phyloP scores from a whole-genome alignment of 1,140 invertebrate genomes.

The Aphaenogaster floridana region DNA sequence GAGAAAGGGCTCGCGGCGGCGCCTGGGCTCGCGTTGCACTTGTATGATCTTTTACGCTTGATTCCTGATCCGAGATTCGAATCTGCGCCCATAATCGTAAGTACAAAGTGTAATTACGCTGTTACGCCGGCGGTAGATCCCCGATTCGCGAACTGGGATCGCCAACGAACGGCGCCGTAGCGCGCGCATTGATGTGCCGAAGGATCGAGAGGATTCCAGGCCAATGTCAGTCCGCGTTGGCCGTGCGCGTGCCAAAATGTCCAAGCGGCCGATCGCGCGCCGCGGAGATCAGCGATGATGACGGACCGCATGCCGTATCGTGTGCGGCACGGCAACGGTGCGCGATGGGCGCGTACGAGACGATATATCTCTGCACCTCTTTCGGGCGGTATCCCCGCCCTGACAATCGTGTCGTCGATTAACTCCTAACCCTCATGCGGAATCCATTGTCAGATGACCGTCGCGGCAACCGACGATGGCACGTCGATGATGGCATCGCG shows the following conservation, averaged over 20 bases:
- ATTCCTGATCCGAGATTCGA: conserved; percentile 57
- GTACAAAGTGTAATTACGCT: conserved; percentile 55
- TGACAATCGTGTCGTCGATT: conserved; percentile 21
- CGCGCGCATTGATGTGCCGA: conserved; percentile 45
- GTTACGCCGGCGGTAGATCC: neutral
- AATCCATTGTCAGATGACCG: conserved; percentile 63
- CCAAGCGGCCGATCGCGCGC: conserved; percentile 50
- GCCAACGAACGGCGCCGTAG: neutral
- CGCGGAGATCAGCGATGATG: neutral
- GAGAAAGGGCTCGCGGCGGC: conserved; percentile 69
- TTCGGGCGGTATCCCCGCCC: neutral
- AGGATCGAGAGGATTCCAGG: conserved; percentile 65
- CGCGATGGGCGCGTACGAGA: neutral
- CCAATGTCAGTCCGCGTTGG: conserved; percentile 70
- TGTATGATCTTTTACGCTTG: conserved; percentile 78
- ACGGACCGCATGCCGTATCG: neutral
- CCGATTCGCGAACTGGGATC: neutral
- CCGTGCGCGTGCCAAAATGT: conserved; percentile 70
- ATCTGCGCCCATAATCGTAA: conserved; percentile 74
- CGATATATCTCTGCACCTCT: neutral
- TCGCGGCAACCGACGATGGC: conserved; percentile 15
- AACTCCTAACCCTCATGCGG: conserved; percentile 69
- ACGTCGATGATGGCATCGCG: neutral
- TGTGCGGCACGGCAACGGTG: too few species aligned
- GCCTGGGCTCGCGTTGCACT: conserved; percentile 71